phyloP scores from a whole-genome alignment of 2,113 vertebrate genomes.

The Strix uralensis region DNA sequence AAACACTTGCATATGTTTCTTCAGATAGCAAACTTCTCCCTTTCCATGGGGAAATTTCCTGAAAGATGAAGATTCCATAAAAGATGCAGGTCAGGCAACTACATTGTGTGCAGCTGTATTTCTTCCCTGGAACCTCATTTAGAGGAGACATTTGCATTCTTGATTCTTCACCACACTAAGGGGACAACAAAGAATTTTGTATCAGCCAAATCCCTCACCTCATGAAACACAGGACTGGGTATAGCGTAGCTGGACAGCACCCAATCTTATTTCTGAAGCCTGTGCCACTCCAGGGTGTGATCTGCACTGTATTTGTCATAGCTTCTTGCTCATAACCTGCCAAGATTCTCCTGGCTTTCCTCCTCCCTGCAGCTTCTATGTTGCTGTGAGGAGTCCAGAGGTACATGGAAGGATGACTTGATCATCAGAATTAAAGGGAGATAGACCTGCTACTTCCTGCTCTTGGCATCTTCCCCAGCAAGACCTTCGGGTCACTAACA shows the following conservation, averaged over 20 bases:
- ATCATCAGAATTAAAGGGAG: neutral
- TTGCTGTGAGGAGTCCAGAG: neutral
- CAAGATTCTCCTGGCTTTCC: neutral
- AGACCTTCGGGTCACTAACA: neutral
- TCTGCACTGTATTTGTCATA: neutral
- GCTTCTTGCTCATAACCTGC: neutral
- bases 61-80: neutral
- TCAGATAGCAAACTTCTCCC: neutral
- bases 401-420: neutral
- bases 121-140: neutral
- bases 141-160: neutral
- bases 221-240: neutral
- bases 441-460: neutral
- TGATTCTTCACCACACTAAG: neutral
- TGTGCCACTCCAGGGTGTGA: neutral
- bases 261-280: neutral
- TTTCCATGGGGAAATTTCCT: neutral
- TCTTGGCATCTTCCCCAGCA: neutral
- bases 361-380: neutral
- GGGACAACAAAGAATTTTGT: neutral
- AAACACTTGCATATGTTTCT: neutral
- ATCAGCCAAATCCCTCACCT: neutral
- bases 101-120: neutral
- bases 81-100: neutral
- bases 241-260: neutral